Evolutionary conservation across 2,888 invertebrate genomes (phyloP), one percentile per base, ranked within the genome.

Genomic region (Nephrocerus scutellatus): DNA sequence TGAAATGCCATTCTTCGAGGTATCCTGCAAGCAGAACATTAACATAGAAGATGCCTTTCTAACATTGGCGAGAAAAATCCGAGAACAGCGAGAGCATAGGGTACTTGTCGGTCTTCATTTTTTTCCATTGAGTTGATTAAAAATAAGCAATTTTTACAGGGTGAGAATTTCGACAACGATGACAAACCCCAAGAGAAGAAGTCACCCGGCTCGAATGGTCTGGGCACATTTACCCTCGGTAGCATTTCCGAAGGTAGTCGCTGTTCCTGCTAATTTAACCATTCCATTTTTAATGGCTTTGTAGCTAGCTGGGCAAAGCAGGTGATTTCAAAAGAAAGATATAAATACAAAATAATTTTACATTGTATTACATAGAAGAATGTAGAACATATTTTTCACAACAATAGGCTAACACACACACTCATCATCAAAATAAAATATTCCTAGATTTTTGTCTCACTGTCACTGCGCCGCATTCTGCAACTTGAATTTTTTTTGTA

Each of bases 1-100:
- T 57, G 86, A 87, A 53, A 83, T 88, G 78, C 86, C 87, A 21
- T 88, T 88, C 63, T 86, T 84, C 62, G 88, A 88, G 70, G 86
- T 88, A 10, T 88, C 88, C 9, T 88, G 88, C 69, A 88, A 88
- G 68, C 82, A 80, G 53, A 82, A 88, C 61, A 79, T 88, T 43
- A 87, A 88, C 55, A 86, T 88, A 56, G 86, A 87, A 62, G 82
- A 84, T 60, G 80, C 85, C 34, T 88, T 88, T 65, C 67, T 87
- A 48, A 81, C 83, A 30, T 69, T 88, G 60, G 86, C 88, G 46
- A 75, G 86, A 62, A 81, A 80, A 72, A 88, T 88, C 68, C 74
- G 86, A 43, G 86, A 87, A 69, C 84, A 84, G 66, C 73, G 83
- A 54, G 82, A 83, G 55, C 76, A 78, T 51, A 76, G 82, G 70